Evolutionary conservation across 2,797 vertebrate species (phyloP), one percentile per base, ranked within the genome.

Genomic region (Lycodopsis pacificus): DNA sequence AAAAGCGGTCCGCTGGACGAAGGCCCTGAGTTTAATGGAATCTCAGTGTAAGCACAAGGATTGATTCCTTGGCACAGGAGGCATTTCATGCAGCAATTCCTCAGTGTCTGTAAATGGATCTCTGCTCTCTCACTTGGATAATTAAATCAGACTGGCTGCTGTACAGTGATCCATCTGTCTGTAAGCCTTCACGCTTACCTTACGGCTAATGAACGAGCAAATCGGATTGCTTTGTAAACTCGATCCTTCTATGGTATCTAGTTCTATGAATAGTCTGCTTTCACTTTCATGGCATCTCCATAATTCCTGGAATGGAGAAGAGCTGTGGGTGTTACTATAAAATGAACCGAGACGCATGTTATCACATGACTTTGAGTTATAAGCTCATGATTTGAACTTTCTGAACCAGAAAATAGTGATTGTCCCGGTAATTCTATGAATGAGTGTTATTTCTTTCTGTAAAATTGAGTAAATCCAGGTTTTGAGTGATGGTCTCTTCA

Each of bases 131-230:
- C 78, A 68, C 69, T 71, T 85, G 79, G 44, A 82, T 88, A 80
- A 89, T 86, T 83, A 76, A 85, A 85, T 74, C 66, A 75, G 72
- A 79, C 46, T 44, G 76, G 53, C 76, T 78, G 73, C 73, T 78
- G 69, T 46, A 56, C 66, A 66, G 67, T 68, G 73, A 81, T 81
- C 76, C 80, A 48, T 65, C 57, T 64, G 78, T 78, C 73, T 79
- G 61, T 51, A 56, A 80, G 81, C 79, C 65, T 81, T 83, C 81
- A 83, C 7, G 48, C 79, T 81, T 78, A 84, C 79, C 71, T 71
- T 76, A 58, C 10, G 9, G 65, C 69, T 79, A 65, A 82, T 82
- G 62, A 78, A 61, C 58, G 77, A 51, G 22, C 65, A 73, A 86
- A 81, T 59, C 6, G 11, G 57, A 84, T 82, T 73, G 46, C 71